Evolutionary conservation across 2,888 invertebrate species (phyloP), one percentile per base, ranked within the genome.

Genomic region (Arctia plantaginis): DNA sequence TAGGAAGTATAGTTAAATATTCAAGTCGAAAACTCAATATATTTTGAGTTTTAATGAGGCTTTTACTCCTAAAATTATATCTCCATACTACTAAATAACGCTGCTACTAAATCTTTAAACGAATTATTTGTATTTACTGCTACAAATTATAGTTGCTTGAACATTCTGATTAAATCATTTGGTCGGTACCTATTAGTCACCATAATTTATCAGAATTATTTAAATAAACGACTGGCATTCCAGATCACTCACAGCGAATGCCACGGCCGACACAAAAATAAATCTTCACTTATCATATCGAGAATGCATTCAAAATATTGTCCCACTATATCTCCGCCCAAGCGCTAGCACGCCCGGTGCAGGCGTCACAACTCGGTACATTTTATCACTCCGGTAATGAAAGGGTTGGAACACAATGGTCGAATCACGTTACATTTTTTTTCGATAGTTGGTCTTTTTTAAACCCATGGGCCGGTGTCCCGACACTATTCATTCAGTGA

Each of bases 401-500:
- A 93, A 93, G 94, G 94, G 94, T 93, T 93, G 86, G 78, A 77
- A 85, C 87, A 95, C 94, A 95, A 95, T 94, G 86, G 89, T 84
- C 87, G 93, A 94, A 93, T 94, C 93, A 91, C 90, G 94, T 93
- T 91, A 92, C 93, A 91, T 90, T 91, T 85, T 93, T 92, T 92
- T 92, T 86, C 87, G 80, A 83, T 87, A 89, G 90, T 90, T 90
- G 85, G 85, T 87, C 87, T 92, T 92, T 85, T 93, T 92, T 80
- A 91, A 91, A 92, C 87, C 93, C 92, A 91, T 92, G 92, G 93
- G 92, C 93, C 92, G 90, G 88, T 88, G 88, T 85, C 76, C 88
- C 91, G 93, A 92, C 93, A 91, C 91, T 87, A 93, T 94, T 94
- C 93, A 93, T 81, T 81, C 81, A 83, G 86, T 94, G 95, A 95